These are phyloP conservation scores for Dynastes tityus DNA, from an alignment of 2,888 invertebrate species.

Conservation along the genomic window DNA sequence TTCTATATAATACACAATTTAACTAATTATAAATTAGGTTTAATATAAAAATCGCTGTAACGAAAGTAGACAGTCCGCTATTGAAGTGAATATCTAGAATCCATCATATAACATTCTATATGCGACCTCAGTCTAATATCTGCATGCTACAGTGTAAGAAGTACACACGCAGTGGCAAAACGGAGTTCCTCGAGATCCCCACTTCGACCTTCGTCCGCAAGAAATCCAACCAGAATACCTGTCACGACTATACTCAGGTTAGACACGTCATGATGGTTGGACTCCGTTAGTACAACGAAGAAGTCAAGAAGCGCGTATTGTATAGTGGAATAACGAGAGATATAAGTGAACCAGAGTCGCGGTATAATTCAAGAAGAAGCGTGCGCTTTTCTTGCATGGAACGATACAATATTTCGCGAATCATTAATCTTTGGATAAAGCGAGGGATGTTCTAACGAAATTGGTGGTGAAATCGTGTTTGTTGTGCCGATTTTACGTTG, in stretches of 20 bases:
- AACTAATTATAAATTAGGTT: no score
- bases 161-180: slow-evolving; percentile 6
- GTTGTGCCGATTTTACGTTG: slow-evolving; percentile 7
- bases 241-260: slow-evolving; percentile 53
- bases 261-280: slow-evolving; percentile 55
- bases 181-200: slow-evolving; percentile 19
- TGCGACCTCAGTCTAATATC: neutral
- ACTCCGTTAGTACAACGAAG: slow-evolving; percentile 53
- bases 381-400: neutral
- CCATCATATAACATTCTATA: no score
- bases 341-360: neutral
- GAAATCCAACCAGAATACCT: slow-evolving; percentile 53
- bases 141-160: neutral
- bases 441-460: neutral
- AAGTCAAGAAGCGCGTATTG: slow-evolving; percentile 1
- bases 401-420: neutral
- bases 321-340: neutral
- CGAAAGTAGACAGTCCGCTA: no score
- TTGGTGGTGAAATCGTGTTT: slow-evolving; percentile 3
- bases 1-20: no score
- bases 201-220: slow-evolving; percentile 31
- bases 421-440: neutral
- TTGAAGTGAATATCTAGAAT: no score
- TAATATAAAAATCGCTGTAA: no score
- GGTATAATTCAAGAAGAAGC: neutral